phyloP scores from a whole-genome alignment of 2,888 invertebrate species.

The Drymonia ruficornis region DNA sequence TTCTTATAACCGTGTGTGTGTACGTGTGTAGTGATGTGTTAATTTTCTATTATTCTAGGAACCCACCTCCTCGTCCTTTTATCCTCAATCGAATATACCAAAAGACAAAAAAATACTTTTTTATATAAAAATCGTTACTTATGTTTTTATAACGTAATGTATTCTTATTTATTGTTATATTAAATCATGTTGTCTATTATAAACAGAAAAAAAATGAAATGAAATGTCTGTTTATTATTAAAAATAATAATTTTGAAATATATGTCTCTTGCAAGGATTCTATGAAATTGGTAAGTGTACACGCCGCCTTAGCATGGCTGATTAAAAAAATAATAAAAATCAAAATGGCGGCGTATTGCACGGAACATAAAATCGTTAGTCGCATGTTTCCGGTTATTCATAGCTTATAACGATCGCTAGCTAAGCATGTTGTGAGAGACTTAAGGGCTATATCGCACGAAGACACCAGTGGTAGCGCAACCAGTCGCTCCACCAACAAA shows the following conservation, averaged over 20 bases:
- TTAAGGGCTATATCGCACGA: too few species aligned
- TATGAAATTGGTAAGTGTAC: conserved; percentile 76
- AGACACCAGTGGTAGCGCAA: too few species aligned
- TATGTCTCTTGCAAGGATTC: conserved; percentile 61
- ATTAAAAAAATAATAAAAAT: conserved; percentile 21
- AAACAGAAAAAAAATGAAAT: conserved; percentile 8
- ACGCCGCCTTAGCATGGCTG: conserved; percentile 48
- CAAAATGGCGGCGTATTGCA: conserved; percentile 31
- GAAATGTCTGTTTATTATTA: conserved; percentile 9
- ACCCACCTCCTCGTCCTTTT: conserved; percentile 13
- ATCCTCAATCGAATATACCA: conserved; percentile 7
- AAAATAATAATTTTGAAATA: conserved; percentile 22
- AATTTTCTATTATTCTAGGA: conserved; percentile 22
- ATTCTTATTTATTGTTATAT: conserved; percentile 1
- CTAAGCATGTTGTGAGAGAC: conserved; percentile 3
- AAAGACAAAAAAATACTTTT: conserved; percentile 8
- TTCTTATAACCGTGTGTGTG: conserved; percentile 6
- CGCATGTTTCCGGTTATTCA: conserved; percentile 34
- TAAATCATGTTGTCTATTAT: conserved; percentile 6
- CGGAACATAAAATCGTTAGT: conserved; percentile 20
- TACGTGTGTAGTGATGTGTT: conserved; percentile 7
- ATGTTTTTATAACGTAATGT: not conserved
- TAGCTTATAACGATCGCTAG: not conserved
- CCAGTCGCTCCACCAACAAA: too few species aligned
- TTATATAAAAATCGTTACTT: not conserved